phyloP scores from a whole-genome alignment of 2,113 vertebrate genomes.

The Lepidothrix coronata region DNA sequence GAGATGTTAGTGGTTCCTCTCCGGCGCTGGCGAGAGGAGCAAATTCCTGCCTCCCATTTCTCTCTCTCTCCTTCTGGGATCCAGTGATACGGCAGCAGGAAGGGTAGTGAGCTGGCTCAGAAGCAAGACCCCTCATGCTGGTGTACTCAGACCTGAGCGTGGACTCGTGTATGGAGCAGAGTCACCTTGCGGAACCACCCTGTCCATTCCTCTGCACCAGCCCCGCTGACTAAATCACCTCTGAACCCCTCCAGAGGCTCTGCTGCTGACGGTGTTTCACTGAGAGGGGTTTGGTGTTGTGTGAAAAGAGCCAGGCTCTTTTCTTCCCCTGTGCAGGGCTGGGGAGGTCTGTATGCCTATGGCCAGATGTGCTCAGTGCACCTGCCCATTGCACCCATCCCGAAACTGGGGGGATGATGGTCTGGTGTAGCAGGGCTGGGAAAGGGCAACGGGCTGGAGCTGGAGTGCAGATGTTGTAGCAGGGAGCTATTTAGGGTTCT shows the following conservation, averaged over 20 bases:
- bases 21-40: fast-evolving
- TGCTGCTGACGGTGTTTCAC: not conserved
- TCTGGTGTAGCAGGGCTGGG: not conserved
- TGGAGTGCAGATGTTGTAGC: not conserved
- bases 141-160: fast-evolving
- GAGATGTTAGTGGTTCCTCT: not conserved
- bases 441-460: not conserved
- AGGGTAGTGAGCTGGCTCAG: not conserved
- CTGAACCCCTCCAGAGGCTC: not conserved
- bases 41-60: not conserved
- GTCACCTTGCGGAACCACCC: not conserved
- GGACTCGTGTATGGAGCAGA: fast-evolving
- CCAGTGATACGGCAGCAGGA: not conserved
- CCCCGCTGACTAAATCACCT: fast-evolving
- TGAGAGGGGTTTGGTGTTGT: not conserved
- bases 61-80: not conserved
- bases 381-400: fast-evolving
- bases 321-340: not conserved
- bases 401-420: fast-evolving
- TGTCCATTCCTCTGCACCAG: not conserved
- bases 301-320: not conserved
- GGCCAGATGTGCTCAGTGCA: not conserved
- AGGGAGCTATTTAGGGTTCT: not conserved
- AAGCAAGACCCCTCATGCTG: not conserved
- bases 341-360: not conserved